Evolutionary conservation across 2,888 invertebrate species (phyloP), one percentile per base, ranked within the genome.

Genomic region (Sphaerophoria rueppellii): DNA sequence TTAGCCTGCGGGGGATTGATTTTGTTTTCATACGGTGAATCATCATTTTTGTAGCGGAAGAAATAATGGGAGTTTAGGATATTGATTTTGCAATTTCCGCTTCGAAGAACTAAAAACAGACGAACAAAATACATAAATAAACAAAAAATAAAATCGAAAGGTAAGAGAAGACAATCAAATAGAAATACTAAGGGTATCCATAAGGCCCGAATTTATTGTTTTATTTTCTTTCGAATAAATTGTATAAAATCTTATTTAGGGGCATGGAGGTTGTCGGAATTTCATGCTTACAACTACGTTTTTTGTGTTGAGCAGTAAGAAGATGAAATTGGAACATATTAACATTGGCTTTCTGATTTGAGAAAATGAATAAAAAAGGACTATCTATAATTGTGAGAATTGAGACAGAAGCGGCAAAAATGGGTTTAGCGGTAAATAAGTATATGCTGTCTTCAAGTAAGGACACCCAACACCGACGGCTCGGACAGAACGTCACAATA

Each of bases 81-180:
- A 82, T 82, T 82, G 82, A 82, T 82, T 82, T 82, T 82, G 82
- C 72, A 82, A 82, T 82, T 77, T 82, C 77, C 77, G 60, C 52
- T 60, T 65, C 52, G n/a, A n/a, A 46, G 40, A 46, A 11, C 32
- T 46, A 43, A 52, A 12, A n/a, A 65, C 37, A 50, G 43, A 65
- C 16, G 40, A 52, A 37, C 43, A n/a, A 35, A 14, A 46, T 16
- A 14, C 11, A 40, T 40, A 43, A 7, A 43, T 9, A 6, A 34
- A 6, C 14, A 52, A 65, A 65, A 65, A 40, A 58, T 7, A 70
- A 55, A 52, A 43, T 12, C 34, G n/a, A 24, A 16, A 9, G 54
- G 54, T n/a, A 60, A 52, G 24, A 61, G 54, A 14, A 60, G 60
- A 40, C 11, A 16, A 6, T 37, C n/a, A 61, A 40, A 61, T 48